Percentiles rank a stretch among this genome's conserved stretches.
Evolutionary conservation across 2,888 invertebrate genomes (phyloP).

Genomic region (Chymomyza fuscimana): DNA sequence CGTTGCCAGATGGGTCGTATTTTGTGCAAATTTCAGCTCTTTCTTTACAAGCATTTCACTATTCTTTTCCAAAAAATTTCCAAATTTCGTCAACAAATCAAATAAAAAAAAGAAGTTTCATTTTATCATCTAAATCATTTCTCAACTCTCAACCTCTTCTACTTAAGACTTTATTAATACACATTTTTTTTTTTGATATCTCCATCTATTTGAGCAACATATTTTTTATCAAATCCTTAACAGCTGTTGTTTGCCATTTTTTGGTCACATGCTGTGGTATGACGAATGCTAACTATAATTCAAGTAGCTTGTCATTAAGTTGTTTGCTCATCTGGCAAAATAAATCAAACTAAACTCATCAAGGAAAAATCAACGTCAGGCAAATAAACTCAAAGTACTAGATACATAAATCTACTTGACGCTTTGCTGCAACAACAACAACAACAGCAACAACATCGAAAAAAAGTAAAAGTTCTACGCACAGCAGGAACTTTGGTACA

Average conservation of each 20-base stretch:
- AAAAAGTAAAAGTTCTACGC: slow-evolving; percentile 3
- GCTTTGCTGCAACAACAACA: not conserved
- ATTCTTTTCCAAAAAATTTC: too few relatives aligned
- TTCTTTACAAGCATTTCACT: too few relatives aligned
- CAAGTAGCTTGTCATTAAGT: not conserved
- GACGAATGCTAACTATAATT: not conserved
- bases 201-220: too few relatives aligned
- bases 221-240: not conserved
- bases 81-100: too few relatives aligned
- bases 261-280: not conserved
- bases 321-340: not conserved
- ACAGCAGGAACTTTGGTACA: slow-evolving; percentile 46
- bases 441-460: not conserved
- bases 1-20: too few relatives aligned
- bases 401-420: not conserved
- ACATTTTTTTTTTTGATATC: too few relatives aligned
- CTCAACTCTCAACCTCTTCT: too few relatives aligned
- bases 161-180: too few relatives aligned
- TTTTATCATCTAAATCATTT: too few relatives aligned
- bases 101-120: too few relatives aligned
- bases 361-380: not conserved
- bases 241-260: not conserved
- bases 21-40: too few relatives aligned
- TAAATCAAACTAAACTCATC: not conserved
- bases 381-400: not conserved